phyloP scores from a whole-genome alignment of 1,140 invertebrate species.

The Paraescarpia echinospica region DNA sequence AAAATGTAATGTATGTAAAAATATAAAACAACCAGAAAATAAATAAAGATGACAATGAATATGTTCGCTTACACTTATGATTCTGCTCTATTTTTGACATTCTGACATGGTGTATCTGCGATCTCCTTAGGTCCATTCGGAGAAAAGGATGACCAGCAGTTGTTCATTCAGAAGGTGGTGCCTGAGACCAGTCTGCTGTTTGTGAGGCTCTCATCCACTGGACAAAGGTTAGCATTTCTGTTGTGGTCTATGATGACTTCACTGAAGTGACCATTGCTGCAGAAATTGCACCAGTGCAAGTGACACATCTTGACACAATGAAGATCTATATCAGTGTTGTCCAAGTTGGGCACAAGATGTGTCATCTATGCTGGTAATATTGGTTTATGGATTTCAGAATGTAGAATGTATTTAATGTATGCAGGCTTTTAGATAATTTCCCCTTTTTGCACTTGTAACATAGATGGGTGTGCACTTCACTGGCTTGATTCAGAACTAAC shows the following conservation, averaged over 20 bases:
- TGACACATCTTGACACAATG: neutral
- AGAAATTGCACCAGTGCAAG: neutral
- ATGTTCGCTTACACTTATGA: neutral
- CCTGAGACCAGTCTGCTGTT: constrained; percentile 94
- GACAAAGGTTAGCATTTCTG: constrained; percentile 70
- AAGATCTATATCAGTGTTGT: neutral
- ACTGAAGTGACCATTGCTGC: neutral
- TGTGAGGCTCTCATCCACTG: constrained; percentile 91
- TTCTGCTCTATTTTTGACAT: neutral
- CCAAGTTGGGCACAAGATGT: neutral
- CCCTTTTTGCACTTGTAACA: too few species aligned
- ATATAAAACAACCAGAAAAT: neutral
- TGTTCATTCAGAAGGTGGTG: constrained; percentile 97
- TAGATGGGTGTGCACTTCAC: too few species aligned
- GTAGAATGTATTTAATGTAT: neutral
- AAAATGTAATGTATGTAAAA: neutral
- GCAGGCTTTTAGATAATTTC: too few species aligned
- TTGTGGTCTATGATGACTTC: neutral
- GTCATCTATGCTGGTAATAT: neutral
- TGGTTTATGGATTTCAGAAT: neutral
- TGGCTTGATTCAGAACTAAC: neutral
- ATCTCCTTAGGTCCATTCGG: constrained; percentile 81
- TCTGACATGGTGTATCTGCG: neutral
- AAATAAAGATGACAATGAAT: neutral
- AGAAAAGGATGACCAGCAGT: constrained; percentile 95